Evolutionary conservation across 2,113 vertebrate species (phyloP).

Genomic region (Perca flavescens): DNA sequence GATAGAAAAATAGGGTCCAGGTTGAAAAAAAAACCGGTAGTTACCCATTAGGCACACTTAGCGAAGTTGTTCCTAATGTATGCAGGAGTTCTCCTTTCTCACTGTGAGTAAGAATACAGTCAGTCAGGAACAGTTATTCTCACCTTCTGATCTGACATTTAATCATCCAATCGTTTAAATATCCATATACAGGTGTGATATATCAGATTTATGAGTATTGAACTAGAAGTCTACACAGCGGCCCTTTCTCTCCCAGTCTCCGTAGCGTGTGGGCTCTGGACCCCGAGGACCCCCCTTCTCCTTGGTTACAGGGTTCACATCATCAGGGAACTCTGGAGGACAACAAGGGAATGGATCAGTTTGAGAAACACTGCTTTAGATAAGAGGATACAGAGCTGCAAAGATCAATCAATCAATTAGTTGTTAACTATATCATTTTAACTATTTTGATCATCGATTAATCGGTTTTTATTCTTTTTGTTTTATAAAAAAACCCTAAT

Average conservation of each 20-base stretch:
- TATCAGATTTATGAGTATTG: neutral
- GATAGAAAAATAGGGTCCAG: no score
- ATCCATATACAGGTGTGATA: neutral
- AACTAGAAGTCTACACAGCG: conserved; percentile 96
- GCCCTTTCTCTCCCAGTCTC: conserved; percentile 98
- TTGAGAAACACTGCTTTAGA: neutral
- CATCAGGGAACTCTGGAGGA: conserved; percentile 90
- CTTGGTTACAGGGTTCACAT: conserved; percentile 93
- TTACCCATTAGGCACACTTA: neutral
- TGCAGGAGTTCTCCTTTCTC: neutral
- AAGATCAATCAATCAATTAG: no score
- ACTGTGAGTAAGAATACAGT: neutral
- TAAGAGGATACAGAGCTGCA: no score
- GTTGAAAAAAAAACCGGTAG: no score
- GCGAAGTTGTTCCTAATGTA: neutral
- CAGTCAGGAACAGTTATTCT: neutral
- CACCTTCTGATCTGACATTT: neutral
- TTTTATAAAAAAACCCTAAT: no score
- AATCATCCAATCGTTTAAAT: neutral
- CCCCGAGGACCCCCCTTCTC: conserved; percentile 94
- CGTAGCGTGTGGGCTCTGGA: conserved; percentile 96
- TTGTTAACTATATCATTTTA: no score
- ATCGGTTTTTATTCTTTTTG: no score
- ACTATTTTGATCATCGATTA: no score
- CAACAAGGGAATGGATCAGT: neutral